These are phyloP conservation scores for Astreopora myriophthalma DNA, from an alignment of 64 coral and sea anemone species.

Conservation along the genomic window DNA sequence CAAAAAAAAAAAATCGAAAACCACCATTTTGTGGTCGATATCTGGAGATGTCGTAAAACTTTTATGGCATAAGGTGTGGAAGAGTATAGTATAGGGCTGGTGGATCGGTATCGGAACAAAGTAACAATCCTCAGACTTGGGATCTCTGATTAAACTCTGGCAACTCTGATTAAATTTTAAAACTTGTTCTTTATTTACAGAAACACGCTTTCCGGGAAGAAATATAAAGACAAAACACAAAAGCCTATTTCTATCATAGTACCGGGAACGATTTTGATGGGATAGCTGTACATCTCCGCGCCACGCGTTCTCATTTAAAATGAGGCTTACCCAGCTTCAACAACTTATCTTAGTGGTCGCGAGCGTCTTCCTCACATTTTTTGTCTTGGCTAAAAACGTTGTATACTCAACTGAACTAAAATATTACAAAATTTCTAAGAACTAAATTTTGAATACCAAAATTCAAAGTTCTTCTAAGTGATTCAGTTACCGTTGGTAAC, in stretches of 20 bases:
- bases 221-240: not conserved
- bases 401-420: not conserved
- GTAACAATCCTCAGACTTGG: no score
- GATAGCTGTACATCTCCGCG: no score
- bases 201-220: not conserved
- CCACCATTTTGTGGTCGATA: no score
- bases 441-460: not conserved
- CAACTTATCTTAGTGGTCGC: not conserved
- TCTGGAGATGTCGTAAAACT: no score
- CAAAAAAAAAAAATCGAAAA: no score
- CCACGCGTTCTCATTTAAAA: not conserved
- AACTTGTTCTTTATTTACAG: slow-evolving; percentile 1
- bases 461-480: not conserved
- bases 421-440: not conserved
- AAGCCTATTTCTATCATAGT: not conserved
- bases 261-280: not conserved
- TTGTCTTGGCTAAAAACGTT: not conserved
- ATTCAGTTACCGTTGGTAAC: not conserved
- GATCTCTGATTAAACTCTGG: no score
- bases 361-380: not conserved
- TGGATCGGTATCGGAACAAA: no score
- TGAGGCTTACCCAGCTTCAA: not conserved
- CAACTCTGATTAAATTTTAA: not conserved
- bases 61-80: no score
- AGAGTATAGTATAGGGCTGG: no score